Evolutionary conservation across 2,888 invertebrate genomes (phyloP).

Genomic region (Pammene fasciana): DNA sequence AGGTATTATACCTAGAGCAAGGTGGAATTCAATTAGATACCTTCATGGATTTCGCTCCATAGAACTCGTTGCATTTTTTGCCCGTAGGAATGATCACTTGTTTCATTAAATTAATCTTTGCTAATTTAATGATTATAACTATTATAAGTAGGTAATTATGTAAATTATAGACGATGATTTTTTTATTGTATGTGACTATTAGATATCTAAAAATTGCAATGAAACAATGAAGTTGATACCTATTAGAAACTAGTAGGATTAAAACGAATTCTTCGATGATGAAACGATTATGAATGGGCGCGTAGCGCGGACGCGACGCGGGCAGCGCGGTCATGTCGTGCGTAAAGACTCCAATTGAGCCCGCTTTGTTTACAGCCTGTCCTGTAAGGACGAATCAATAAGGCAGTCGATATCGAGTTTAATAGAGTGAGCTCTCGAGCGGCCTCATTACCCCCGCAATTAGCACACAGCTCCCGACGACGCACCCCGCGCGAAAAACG

Average conservation of each 20-base stretch:
- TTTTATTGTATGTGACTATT: no score
- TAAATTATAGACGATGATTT: no score
- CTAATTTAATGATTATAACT: no score
- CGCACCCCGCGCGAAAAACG: slow-evolving; percentile 84
- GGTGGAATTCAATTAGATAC: no score
- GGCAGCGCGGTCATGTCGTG: slow-evolving; percentile 42
- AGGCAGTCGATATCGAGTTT: slow-evolving; percentile 82
- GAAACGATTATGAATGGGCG: slow-evolving; percentile 32
- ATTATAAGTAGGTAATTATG: no score
- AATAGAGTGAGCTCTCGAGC: slow-evolving; percentile 82
- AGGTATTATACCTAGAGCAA: no score
- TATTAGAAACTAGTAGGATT: background rate
- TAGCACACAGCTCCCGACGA: slow-evolving; percentile 81
- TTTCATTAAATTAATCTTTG: no score
- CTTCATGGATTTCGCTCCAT: no score
- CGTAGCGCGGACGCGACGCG: slow-evolving; percentile 13
- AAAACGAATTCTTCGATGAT: slow-evolving; percentile 19
- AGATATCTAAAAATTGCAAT: no score
- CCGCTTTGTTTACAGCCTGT: slow-evolving; percentile 70
- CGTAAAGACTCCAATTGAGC: slow-evolving; percentile 76
- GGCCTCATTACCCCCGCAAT: slow-evolving; percentile 84
- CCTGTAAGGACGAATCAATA: slow-evolving; percentile 80
- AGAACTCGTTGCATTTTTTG: no score
- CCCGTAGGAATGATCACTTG: no score
- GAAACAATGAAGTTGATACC: no score